phyloP scores from a whole-genome alignment of 2,797 vertebrate species.

The Momotus momota region DNA sequence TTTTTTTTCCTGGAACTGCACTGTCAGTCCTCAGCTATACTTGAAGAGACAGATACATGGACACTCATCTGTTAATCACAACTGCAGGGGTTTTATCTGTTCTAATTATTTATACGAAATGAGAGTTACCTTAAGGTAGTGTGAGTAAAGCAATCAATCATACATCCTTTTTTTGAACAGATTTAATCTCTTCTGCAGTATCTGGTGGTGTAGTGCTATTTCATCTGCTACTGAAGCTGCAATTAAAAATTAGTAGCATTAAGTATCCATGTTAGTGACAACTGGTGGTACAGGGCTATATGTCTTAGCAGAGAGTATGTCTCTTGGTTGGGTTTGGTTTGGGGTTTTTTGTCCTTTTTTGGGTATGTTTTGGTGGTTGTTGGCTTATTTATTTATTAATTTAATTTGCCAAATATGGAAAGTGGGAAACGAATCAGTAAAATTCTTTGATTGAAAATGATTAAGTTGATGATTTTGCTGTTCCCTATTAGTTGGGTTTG shows the following conservation, averaged over 20 bases:
- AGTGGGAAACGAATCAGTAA: background rate
- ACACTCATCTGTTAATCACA: background rate
- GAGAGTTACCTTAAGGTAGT: background rate
- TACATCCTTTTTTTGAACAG: background rate
- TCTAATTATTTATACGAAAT: background rate
- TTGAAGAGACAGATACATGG: background rate
- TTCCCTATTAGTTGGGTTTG: conserved; percentile 21
- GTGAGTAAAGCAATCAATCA: background rate
- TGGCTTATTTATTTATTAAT: background rate
- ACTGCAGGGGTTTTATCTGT: background rate
- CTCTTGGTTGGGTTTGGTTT: background rate
- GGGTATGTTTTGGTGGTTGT: background rate
- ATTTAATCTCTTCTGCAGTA: background rate
- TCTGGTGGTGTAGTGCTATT: background rate
- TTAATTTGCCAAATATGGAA: conserved; percentile 6
- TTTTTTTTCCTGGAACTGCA: background rate
- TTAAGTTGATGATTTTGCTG: conserved; percentile 35
- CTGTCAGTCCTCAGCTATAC: background rate
- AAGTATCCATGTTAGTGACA: background rate
- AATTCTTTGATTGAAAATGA: conserved; percentile 19
- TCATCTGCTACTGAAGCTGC: background rate
- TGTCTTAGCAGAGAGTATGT: background rate
- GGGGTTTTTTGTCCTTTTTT: background rate
- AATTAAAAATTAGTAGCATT: background rate
- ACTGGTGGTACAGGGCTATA: background rate